phyloP scores from a whole-genome alignment of 2,113 vertebrate genomes.

The Macquaria australasica region DNA sequence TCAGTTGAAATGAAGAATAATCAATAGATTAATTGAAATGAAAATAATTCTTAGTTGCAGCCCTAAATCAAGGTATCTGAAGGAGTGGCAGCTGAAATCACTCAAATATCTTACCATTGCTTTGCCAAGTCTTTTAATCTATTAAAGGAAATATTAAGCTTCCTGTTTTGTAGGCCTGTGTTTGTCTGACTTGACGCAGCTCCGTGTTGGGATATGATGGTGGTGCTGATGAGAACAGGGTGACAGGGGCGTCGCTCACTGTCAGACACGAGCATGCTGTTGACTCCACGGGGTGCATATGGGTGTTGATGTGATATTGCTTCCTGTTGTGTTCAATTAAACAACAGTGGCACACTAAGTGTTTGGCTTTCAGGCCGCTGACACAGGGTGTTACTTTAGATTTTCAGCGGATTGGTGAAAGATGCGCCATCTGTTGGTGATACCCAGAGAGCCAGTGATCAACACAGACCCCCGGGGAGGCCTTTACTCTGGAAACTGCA shows the following conservation, averaged over 20 bases:
- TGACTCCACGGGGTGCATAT: slow-evolving; percentile 18
- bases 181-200: slow-evolving; percentile 44
- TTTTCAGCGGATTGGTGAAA: slow-evolving; percentile 21
- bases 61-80: not conserved
- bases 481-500: slow-evolving; percentile 40
- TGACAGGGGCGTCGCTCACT: slow-evolving; percentile 58
- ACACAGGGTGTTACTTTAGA: slow-evolving; percentile 27
- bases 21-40: not conserved
- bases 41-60: not conserved
- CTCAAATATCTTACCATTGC: not conserved
- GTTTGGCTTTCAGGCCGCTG: not conserved
- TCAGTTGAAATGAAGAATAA: not conserved
- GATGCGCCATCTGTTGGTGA: slow-evolving; percentile 64
- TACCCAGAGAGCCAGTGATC: slow-evolving; percentile 10
- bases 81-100: not conserved
- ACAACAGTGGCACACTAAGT: slow-evolving; percentile 8
- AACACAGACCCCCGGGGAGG: slow-evolving; percentile 25
- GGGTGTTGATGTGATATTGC: slow-evolving; percentile 29
- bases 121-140: not conserved
- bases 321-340: slow-evolving; percentile 45
- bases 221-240: slow-evolving; percentile 77
- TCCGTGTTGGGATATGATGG: slow-evolving; percentile 34
- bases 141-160: not conserved
- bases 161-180: slow-evolving; percentile 34
- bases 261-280: slow-evolving; percentile 51